Conservation (phyloP, 2,888 invertebrate species). For the Blera fallax region DNA sequence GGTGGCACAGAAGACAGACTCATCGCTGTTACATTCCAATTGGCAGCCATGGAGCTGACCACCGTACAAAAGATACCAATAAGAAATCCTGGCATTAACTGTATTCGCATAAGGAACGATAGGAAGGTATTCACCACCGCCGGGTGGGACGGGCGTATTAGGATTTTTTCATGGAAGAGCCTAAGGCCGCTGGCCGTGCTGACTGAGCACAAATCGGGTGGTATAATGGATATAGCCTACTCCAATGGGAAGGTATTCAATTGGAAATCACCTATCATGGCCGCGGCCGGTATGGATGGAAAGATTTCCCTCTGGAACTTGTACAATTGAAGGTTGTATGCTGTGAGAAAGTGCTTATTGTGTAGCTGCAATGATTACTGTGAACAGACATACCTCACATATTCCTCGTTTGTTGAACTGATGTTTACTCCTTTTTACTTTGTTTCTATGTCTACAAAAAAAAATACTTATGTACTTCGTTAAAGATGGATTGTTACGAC, state of each 20-base stretch:
- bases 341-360: too few relatives aligned
- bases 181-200: slow-evolving; percentile 88
- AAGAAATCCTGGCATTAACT: slow-evolving; percentile 89
- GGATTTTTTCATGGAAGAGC: slow-evolving; percentile 90
- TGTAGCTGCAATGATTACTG: not conserved
- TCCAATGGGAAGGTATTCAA: slow-evolving; percentile 85
- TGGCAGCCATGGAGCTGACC: slow-evolving; percentile 81
- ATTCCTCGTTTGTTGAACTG: slow-evolving; percentile 19
- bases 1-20: slow-evolving; percentile 82
- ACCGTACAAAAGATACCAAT: slow-evolving; percentile 85
- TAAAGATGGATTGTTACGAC: not conserved
- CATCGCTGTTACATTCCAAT: slow-evolving; percentile 78
- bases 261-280: slow-evolving; percentile 91
- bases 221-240: slow-evolving; percentile 89
- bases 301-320: slow-evolving; percentile 91
- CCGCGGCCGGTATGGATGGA: slow-evolving; percentile 88
- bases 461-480: not conserved
- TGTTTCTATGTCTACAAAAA: not conserved
- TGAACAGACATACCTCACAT: not conserved
- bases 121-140: slow-evolving; percentile 88
- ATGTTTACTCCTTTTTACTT: slow-evolving; percentile 4
- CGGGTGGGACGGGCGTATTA: slow-evolving; percentile 89
- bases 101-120: slow-evolving; percentile 86
- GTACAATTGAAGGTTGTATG: slow-evolving; percentile 84
- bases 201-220: slow-evolving; percentile 87